phyloP scores from a whole-genome alignment of 1,140 invertebrate genomes.

The Sycophaga agraensis region DNA sequence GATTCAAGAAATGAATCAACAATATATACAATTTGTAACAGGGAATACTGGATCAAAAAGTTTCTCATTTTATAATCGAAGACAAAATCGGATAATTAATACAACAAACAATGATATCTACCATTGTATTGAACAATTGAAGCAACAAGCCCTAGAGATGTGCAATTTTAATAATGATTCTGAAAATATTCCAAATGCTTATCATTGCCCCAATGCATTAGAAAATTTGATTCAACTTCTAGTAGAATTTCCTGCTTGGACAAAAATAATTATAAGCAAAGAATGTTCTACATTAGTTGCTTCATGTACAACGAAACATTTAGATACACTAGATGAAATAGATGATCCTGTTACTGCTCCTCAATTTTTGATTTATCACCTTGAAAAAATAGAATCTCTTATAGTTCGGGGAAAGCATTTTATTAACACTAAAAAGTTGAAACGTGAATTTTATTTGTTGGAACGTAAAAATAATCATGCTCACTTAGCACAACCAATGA shows the following conservation, averaged over 20 bases:
- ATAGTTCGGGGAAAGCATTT: neutral
- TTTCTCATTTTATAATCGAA: slow-evolving; percentile 9
- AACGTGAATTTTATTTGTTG: neutral
- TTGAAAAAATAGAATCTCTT: neutral
- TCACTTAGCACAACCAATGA: neutral
- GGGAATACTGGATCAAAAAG: slow-evolving; percentile 9
- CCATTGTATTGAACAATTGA: slow-evolving; percentile 20
- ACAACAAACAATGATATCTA: slow-evolving; percentile 9
- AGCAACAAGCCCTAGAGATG: slow-evolving; percentile 10
- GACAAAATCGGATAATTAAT: neutral
- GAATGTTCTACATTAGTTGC: slow-evolving; percentile 5
- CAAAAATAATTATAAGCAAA: slow-evolving; percentile 16
- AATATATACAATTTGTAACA: slow-evolving; percentile 14
- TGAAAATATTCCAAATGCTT: slow-evolving; percentile 14
- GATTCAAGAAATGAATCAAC: slow-evolving; percentile 22
- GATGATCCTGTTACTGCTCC: slow-evolving; percentile 1
- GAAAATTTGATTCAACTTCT: slow-evolving; percentile 20
- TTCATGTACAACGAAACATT: slow-evolving; percentile 6
- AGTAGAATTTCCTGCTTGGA: slow-evolving; percentile 27
- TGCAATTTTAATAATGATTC: slow-evolving; percentile 17
- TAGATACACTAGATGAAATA: neutral
- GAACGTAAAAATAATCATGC: slow-evolving; percentile 9
- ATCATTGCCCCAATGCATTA: slow-evolving; percentile 21
- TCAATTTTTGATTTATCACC: slow-evolving; percentile 9
- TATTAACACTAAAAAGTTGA: neutral